Percentiles rank a stretch among this genome's conserved stretches.
Conservation (phyloP, 1,140 invertebrate species). For the Marisa cornuarietis region DNA sequence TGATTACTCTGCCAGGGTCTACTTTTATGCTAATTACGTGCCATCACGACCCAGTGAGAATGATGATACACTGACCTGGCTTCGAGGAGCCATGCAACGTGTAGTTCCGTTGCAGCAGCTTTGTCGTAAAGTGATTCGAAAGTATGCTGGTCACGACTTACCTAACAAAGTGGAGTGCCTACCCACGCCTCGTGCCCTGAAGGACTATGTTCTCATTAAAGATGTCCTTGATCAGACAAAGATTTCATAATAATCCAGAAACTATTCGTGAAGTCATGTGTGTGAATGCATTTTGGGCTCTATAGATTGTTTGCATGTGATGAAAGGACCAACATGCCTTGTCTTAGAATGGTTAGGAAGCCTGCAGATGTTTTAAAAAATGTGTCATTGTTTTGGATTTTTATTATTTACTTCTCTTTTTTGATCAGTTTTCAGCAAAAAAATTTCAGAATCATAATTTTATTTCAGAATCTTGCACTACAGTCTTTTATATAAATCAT, state of each 20-base stretch:
- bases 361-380: background rate
- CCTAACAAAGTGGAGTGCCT: conserved; percentile 51
- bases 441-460: too few species aligned
- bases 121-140: conserved; percentile 59
- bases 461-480: too few species aligned
- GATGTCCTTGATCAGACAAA: conserved; percentile 48
- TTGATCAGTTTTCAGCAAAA: background rate
- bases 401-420: background rate
- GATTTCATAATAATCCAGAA: conserved; percentile 21
- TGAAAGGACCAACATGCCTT: background rate
- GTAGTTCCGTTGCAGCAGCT: conserved; percentile 56
- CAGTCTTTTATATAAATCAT: too few species aligned
- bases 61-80: conserved; percentile 51
- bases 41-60: conserved; percentile 50
- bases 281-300: background rate
- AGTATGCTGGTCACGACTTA: conserved; percentile 55
- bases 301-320: background rate
- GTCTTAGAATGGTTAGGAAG: background rate
- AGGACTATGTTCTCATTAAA: conserved; percentile 60
- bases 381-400: background rate
- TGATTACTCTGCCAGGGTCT: conserved; percentile 53
- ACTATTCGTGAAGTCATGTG: too few species aligned
- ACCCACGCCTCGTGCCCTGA: conserved; percentile 58
- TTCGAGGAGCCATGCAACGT: conserved; percentile 52
- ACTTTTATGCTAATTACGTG: conserved; percentile 55